Evolutionary conservation across 2,113 vertebrate genomes (phyloP).

Genomic region (Solenodon paradoxus): DNA sequence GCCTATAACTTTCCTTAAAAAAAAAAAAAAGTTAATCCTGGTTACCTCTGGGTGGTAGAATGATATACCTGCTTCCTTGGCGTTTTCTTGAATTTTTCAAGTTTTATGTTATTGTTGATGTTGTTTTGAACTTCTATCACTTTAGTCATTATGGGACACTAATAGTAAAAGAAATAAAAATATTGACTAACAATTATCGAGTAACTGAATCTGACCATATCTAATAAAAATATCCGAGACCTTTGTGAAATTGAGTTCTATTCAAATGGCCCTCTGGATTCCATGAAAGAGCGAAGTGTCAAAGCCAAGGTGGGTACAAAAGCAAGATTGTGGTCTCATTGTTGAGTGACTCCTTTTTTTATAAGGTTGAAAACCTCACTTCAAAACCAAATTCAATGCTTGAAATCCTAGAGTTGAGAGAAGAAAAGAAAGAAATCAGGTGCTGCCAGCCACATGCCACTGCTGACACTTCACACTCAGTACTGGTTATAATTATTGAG

Average conservation of each 20-base stretch:
- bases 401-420: constrained; percentile 93
- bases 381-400: too few species aligned
- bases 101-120: not conserved
- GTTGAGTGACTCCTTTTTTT: not conserved
- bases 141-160: not conserved
- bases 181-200: not conserved
- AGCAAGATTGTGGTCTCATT: not conserved
- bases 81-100: not conserved
- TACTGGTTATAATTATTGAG: constrained; percentile 83
- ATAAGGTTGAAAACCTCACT: not conserved
- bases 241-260: not conserved
- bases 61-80: not conserved
- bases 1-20: too few species aligned
- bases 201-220: not conserved
- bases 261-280: not conserved
- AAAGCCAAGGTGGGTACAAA: not conserved
- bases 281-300: not conserved
- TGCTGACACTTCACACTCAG: too few species aligned
- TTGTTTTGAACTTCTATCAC: not conserved
- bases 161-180: not conserved
- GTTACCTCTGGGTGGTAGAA: not conserved
- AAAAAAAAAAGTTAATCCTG: not conserved
- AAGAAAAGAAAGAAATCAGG: constrained; percentile 94
- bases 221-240: not conserved
- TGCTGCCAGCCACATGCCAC: constrained; percentile 91